Evolutionary conservation across 2,113 vertebrate species (phyloP), one percentile per base, ranked within the genome.

Genomic region (Pachyramphus minor): DNA sequence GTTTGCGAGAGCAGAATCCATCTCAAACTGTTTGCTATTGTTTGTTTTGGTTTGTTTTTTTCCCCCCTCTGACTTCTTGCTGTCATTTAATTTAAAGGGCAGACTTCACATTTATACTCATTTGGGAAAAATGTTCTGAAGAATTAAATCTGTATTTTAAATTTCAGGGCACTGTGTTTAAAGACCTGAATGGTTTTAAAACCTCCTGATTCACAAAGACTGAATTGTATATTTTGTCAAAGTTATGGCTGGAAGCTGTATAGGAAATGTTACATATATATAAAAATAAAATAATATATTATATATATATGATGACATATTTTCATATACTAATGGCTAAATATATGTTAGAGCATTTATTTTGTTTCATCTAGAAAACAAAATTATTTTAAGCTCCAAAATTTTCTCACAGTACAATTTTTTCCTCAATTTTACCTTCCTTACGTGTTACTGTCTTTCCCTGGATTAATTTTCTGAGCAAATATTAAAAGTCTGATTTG

Each of bases 71-170:
- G 84, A 74, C 50, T 90, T 90, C 67, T 92, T 12, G 35, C 72
- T 93, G 63, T 67, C 83, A 24, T 74, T 90, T 96, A 44, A 93
- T 92, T 88, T 71, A 84, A 92, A 96, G 64, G 72, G 83, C 79
- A 93, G 68, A 35, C 85, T 94, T 73, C 44, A 33, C 60, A 75
- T 96, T 94, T 78, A 53, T 66, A 37, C 15, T 84, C 52, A 20
- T 58, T 74, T 50, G 47, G 31, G 39, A 4, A 45, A 95, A 93
- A 39, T 0, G 0, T 30, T 58, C 21, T 44, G 9, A 88, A 64
- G 56, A 90, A 74, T 73, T 59, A 78, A 84, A 78, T 81, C 52
- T 78, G 37, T 15, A 5, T 92, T 93, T 94, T 90, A 8, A 8
- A 80, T 86, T 52, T 63, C 74, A 52, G 75, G 18, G 12, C 71